Evolutionary conservation across 2,888 invertebrate species (phyloP), one percentile per base, ranked within the genome.

Genomic region (Pelosia muscerda): DNA sequence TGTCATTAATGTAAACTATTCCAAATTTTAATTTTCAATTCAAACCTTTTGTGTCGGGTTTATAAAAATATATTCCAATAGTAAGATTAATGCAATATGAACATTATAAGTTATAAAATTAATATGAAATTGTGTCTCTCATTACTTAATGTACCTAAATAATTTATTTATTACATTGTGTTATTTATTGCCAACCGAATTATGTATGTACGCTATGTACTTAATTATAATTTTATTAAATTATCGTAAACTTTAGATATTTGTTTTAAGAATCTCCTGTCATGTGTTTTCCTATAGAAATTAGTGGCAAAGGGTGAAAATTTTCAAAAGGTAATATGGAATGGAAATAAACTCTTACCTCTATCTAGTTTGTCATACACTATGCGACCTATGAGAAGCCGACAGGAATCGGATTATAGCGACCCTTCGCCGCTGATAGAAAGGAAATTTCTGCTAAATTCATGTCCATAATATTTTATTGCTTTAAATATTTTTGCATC

Each of bases 151-250:
- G 31, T 63, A 25, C 22, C 11, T 54, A 54, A 22, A 13, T n/a
- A 28, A 28, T 28, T 63, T 57, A 28, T 28, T 8, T 57, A 38
- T 38, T 64, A 22, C 23, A n/a, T 28, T 38, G 22, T 62, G 31
- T 63, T 63, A 34, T 62, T 62, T 62, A 63, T 34, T 53, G 9
- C 4, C 31, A 54, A 34, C 63, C 54, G 63, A 63, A 63, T 63
- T 63, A 54, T 63, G n/a, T n/a, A n/a, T n/a, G n/a, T n/a, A n/a
- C n/a, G n/a, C n/a, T n/a, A n/a, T n/a, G n/a, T 53, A 26, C 9
- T 9, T 19, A 28, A 38, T 38, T 49, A n/a, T n/a, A n/a, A n/a
- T 26, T 6, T 54, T 23, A 34, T 34, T 53, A 23, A 34, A 34
- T 57, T 31, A 26, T 28, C 0, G 19, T 57, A 31, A 26, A 57